Evolutionary conservation across 2,797 vertebrate genomes (phyloP), one percentile per base, ranked within the genome.

Genomic region (Myiothlypis chrysogaster): DNA sequence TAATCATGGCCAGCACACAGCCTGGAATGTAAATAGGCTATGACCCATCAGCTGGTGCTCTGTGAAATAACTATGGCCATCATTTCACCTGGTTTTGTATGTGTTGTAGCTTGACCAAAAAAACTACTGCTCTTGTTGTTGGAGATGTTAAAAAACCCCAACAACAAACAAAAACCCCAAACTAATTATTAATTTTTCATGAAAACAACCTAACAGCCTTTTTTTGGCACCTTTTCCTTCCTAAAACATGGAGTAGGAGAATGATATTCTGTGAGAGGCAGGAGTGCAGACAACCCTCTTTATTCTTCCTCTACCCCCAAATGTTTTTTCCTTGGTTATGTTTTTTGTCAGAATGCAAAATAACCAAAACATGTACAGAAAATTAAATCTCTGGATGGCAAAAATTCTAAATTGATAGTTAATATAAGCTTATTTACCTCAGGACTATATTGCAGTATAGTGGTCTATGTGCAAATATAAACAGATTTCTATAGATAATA

Each of bases 1-100:
- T 73, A 87, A 93, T 94, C 24, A 43, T 20, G 44, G 49, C 14
- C 27, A 60, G 41, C n/a, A 19, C 34, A 8, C 14, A 35, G 44
- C 53, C 44, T 82, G 65, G 86, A 95, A 89, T 93, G 37, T 77
- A 68, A 95, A 89, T 75, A 47, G 30, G 49, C 14, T 57, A 32
- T 46, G 16, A 27, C 19, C 27, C 64, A 23, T 44, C 10, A 28
- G 52, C 53, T 92, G 64, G 21, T 72, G 53, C 28, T 66, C 56
- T 87, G 30, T 55, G 49, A 60, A 83, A 66, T 80, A 46, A 53
- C 71, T 32, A 41, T 18, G n/a, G 20, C 27, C 13, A 35, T 60
- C 6, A 19, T 60, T 77, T 87, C 41, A 77, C 47, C 23, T 87
- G 3, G 16, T 84, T 92, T 64, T 80, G 0, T 21, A 12, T 30